phyloP scores from a whole-genome alignment of 1,140 invertebrate species.

The Zaprionus taronus region DNA sequence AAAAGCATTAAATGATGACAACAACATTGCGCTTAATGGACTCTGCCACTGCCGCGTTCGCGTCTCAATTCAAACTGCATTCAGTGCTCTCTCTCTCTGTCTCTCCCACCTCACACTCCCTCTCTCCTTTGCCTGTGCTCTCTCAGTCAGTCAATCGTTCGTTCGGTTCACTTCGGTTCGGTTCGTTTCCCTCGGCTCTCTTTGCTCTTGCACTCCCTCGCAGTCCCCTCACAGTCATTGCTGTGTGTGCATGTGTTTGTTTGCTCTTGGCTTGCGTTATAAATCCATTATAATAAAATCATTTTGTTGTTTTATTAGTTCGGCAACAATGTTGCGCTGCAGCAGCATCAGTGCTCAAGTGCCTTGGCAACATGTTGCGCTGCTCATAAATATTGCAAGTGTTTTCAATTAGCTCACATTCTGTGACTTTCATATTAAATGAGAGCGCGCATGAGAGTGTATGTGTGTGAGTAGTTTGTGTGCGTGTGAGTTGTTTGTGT shows the following conservation, averaged over 20 bases:
- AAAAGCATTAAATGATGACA: conserved; percentile 83
- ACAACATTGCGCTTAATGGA: conserved; percentile 83
- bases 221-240: neutral
- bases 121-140: conserved; percentile 1
- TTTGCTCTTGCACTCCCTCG: neutral
- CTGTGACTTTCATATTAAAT: conserved; percentile 83
- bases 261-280: conserved; percentile 79
- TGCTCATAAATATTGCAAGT: conserved; percentile 83
- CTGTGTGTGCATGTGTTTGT: conserved; percentile 29
- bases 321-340: conserved; percentile 76
- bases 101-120: conserved; percentile 8
- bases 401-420: conserved; percentile 84
- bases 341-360: conserved; percentile 63
- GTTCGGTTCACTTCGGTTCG: conserved; percentile 6
- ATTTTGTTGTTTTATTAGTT: conserved; percentile 83
- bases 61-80: conserved; percentile 78
- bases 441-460: conserved; percentile 52
- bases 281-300: conserved; percentile 84
- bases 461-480: neutral
- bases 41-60: conserved; percentile 65
- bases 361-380: conserved; percentile 76
- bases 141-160: neutral
- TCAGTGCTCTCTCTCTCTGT: conserved; percentile 31
- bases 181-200: conserved; percentile 10
- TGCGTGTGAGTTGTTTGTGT: conserved; percentile 18